Base-by-base conservation (phyloP, 2,888 invertebrate species). In the Eupithecia vulgata region DNA sequence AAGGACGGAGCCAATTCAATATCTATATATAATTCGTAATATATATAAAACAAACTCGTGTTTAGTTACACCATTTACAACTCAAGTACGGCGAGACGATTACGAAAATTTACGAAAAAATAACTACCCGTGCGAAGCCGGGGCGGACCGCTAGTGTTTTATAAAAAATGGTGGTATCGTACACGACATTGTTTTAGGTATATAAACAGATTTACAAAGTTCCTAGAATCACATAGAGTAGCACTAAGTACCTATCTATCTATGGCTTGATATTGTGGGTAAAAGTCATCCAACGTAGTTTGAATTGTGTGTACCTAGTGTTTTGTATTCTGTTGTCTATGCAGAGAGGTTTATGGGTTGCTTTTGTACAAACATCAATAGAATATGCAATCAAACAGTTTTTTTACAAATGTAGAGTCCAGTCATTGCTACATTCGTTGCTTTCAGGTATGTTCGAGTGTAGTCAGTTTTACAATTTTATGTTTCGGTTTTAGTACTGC, bases 401-500 rank as follows among this genome's bases (percentile, higher is more conserved):
- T 35, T 4, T n/a, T 64, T 10, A 59, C 57, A 59, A 59, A 30
- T 64, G 17, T 37, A 64, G 34, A 67, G 59, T 75, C 75, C 62
- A 64, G 70, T 34, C 15, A 25, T 8, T 70, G 21, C 61, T 68
- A 42, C 61, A 34, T 45, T 66, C 52, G 45, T 3, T 42, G 10
- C 21, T 68, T 68, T 48, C 35, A 79, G 79, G 80, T 81, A 78
- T 77, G 74, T 75, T 78, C 75, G 66, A 75, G 74, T 85, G 78
- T 81, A 83, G 82, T 83, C 82, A 84, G 83, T 84, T 85, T 85
- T 84, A 86, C 82, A 83, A 76, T 78, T 79, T 80, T 79, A 80
- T 74, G 75, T 61, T 80, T 79, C 80, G 80, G 82, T 84, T 87
- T 86, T 87, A 87, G 83, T 83, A 82, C 84, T 82, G 83, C 81